Evolutionary conservation across 2,888 invertebrate species (phyloP).

Genomic region (Carterocephalus palaemon): DNA sequence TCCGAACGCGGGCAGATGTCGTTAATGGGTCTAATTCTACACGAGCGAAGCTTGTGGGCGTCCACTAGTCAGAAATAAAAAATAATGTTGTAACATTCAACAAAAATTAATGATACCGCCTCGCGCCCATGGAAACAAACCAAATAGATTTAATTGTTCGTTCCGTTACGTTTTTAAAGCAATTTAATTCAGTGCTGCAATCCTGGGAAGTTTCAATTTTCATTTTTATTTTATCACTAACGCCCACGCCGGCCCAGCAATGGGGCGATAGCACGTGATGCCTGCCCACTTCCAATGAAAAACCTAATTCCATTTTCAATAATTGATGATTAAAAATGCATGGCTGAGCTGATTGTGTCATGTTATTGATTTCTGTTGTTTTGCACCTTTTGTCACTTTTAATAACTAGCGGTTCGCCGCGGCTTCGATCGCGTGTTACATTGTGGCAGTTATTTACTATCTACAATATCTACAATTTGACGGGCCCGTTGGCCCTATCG

Average conservation of each 20-base stretch:
- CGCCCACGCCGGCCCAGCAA: no score
- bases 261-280: not conserved
- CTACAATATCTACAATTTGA: no score
- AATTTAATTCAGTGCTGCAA: conserved; percentile 30
- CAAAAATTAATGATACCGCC: no score
- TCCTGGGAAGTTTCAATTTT: conserved; percentile 20
- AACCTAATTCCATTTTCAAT: not conserved
- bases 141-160: conserved; percentile 36
- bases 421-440: not conserved
- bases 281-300: conserved; percentile 3
- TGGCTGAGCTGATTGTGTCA: not conserved
- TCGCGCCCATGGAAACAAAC: conserved; percentile 28
- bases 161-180: conserved; percentile 29
- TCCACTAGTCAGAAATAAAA: no score
- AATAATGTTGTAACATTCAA: no score
- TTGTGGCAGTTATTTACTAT: no score
- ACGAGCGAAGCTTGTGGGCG: no score
- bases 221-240: conserved; percentile 11
- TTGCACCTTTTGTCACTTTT: no score
- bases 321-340: not conserved
- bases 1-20: no score
- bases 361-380: not conserved
- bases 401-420: not conserved
- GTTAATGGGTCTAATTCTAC: no score
- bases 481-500: no score